Percentiles rank a stretch among this genome's conserved stretches.
phyloP scores from a whole-genome alignment of 2,888 invertebrate species.

The Pherbina coryleti region DNA sequence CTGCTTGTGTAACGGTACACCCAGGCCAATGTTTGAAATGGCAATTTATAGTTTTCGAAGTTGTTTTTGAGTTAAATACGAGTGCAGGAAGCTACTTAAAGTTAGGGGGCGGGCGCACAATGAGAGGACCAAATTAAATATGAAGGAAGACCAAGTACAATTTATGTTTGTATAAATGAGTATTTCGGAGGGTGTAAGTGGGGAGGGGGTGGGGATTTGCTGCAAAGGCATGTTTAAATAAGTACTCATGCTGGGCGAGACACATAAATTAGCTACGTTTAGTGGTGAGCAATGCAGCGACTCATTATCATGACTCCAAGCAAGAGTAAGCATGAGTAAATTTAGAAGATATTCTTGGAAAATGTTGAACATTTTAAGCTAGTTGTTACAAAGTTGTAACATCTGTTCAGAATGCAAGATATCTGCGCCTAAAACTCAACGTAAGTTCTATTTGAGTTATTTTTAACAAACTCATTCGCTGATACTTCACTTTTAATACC shows the following conservation, averaged over 20 bases:
- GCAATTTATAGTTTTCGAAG: slow-evolving; percentile 5
- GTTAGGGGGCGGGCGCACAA: not conserved
- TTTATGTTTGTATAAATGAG: not conserved
- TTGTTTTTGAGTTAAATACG: not conserved
- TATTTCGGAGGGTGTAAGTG: not conserved
- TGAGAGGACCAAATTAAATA: slow-evolving; percentile 1
- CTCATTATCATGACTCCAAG: too few relatives aligned
- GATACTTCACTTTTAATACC: too few relatives aligned
- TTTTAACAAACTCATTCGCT: too few relatives aligned
- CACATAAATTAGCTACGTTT: slow-evolving; percentile 38
- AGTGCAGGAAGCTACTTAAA: not conserved
- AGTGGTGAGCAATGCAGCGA: not conserved
- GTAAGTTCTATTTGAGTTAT: too few relatives aligned
- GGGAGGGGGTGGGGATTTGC: not conserved
- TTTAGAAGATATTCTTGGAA: too few relatives aligned
- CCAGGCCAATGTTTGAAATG: not conserved
- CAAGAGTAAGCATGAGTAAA: too few relatives aligned
- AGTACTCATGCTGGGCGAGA: slow-evolving; percentile 22
- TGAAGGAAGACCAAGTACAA: not conserved
- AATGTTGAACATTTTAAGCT: too few relatives aligned
- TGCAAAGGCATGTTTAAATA: not conserved
- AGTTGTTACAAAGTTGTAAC: too few relatives aligned
- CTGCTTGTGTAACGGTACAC: not conserved
- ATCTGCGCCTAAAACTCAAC: too few relatives aligned
- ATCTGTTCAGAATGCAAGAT: too few relatives aligned